These are phyloP conservation scores for Halotydeus destructor DNA, from an alignment of 1,140 invertebrate genomes.

Conservation along the genomic window DNA sequence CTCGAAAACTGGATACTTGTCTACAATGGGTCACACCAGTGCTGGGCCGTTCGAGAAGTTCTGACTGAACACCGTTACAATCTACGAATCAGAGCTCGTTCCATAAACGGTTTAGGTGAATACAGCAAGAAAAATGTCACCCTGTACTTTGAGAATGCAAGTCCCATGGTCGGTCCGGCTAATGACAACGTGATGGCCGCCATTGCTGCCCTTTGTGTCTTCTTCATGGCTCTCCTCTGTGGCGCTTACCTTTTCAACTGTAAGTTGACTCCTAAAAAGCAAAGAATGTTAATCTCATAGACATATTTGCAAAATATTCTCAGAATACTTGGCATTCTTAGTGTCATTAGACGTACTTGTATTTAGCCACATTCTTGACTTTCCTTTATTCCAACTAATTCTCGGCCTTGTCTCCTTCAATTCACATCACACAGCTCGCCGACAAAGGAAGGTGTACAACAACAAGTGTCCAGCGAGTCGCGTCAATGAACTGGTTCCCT, in stretches of 20 bases:
- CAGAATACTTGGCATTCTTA: too few species aligned
- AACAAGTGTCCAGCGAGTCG: not conserved
- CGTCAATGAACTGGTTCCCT: constrained; percentile 4
- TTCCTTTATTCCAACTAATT: not conserved
- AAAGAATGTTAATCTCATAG: too few species aligned
- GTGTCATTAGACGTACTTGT: too few species aligned
- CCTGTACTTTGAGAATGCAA: constrained; percentile 24
- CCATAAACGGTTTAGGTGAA: constrained; percentile 45
- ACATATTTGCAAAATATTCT: too few species aligned
- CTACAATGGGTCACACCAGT: constrained; percentile 60
- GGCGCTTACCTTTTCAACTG: too few species aligned
- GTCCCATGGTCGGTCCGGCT: not conserved
- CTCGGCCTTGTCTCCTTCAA: not conserved
- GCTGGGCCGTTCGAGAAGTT: constrained; percentile 51
- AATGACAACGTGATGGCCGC: not conserved
- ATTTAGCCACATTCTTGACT: not conserved
- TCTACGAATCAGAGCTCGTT: constrained; percentile 54
- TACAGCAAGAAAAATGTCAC: constrained; percentile 42
- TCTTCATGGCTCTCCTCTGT: too few species aligned
- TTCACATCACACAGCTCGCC: constrained; percentile 1
- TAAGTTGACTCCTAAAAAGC: too few species aligned
- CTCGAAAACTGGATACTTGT: constrained; percentile 35
- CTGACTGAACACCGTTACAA: constrained; percentile 33
- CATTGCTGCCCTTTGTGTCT: not conserved
- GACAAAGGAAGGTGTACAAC: constrained; percentile 1